Evolutionary conservation across 2,113 vertebrate genomes (phyloP), one percentile per base, ranked within the genome.

Genomic region (Corythaixoides concolor): DNA sequence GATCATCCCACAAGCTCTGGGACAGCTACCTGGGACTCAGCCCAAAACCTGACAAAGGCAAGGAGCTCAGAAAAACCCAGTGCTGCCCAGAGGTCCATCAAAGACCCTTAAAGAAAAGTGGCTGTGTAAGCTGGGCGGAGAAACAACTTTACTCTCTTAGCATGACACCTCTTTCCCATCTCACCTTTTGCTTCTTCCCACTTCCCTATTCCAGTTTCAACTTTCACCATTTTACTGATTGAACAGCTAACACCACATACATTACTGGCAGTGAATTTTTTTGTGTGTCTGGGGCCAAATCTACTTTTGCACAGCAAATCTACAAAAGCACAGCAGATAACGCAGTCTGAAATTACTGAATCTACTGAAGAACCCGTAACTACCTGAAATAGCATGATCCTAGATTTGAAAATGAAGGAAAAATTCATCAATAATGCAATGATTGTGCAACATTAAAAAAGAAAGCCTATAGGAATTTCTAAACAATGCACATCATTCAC

Each of bases 171-270:
- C n/a, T 55, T 58, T 45, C 62, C 53, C 1, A 1, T 20, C n/a
- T 92, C 56, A 78, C 41, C 18, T 39, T 15, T 3, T 53, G 45
- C 19, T 67, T 63, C 53, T 86, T 53, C 52, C 55, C 18, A 30
- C 37, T 67, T 89, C 21, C 14, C 17, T 67, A 32, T 58, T 62
- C 24, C 20, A 80, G 39, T n/a, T 82, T 53, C n/a, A 79, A 8
- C 76, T 84, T 74, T 81, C 26, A 84, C 22, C 15, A 30, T 14
- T 92, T 89, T 55, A 66, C 37, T 87, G 55, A 94, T 74, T 79
- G 47, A 78, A 75, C 58, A 68, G 55, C 26, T 72, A 85, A 2
- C 11, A 85, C 15, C 26, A 63, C 37, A 20, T 23, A 17, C 70
- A 72, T 68, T 62, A 75, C 37, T 15, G 30, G 45, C 73, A 84